These are phyloP conservation scores for Danio choprae DNA, from an alignment of 2,797 vertebrate species.

Conservation along the genomic window DNA sequence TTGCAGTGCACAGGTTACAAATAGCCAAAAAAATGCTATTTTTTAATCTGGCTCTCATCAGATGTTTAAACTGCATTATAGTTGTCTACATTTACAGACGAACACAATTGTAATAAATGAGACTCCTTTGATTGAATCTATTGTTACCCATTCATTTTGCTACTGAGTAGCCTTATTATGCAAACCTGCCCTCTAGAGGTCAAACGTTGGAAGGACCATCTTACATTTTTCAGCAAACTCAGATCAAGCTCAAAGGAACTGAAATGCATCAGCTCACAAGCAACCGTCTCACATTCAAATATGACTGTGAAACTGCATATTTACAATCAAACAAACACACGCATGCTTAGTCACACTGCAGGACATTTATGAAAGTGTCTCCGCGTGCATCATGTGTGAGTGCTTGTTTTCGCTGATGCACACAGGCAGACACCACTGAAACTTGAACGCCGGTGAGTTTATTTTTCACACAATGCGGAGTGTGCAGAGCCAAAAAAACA, in stretches of 20 bases:
- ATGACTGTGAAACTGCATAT: constrained; percentile 18
- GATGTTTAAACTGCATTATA: constrained; percentile 17
- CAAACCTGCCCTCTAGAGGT: constrained; percentile 50
- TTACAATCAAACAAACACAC: constrained; percentile 29
- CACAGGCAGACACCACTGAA: constrained; percentile 29
- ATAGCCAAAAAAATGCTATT: background rate
- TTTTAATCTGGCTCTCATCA: constrained; percentile 11
- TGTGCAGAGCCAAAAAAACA: background rate
- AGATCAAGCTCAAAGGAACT: background rate
- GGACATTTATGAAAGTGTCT: constrained; percentile 38
- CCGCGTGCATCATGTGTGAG: constrained; percentile 40
- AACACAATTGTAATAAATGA: constrained; percentile 2
- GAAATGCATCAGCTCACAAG: background rate
- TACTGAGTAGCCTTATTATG: constrained; percentile 25
- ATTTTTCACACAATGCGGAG: constrained; percentile 26
- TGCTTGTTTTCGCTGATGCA: constrained; percentile 35
- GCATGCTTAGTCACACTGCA: constrained; percentile 35
- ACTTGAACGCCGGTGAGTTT: constrained; percentile 16
- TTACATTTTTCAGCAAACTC: background rate
- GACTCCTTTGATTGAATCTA: background rate
- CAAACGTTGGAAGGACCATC: background rate
- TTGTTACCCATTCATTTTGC: background rate
- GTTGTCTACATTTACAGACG: constrained; percentile 12
- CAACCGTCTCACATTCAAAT: constrained; percentile 7
- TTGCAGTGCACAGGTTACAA: constrained; percentile 1